phyloP scores from a whole-genome alignment of 1,140 invertebrate species.

The Aphidius ervi region DNA sequence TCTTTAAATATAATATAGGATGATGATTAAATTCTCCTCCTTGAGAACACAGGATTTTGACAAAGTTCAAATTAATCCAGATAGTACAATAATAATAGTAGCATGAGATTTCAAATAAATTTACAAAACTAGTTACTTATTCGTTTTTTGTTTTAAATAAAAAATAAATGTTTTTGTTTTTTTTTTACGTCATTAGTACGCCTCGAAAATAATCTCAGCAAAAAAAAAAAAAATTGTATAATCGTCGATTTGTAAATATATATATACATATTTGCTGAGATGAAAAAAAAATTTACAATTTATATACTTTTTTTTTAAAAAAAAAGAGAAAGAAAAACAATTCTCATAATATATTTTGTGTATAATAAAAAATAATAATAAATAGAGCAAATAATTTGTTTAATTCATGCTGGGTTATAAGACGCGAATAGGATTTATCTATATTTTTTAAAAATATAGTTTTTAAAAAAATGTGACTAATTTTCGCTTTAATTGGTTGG shows the following conservation, averaged over 20 bases:
- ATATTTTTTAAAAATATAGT: conserved; percentile 47
- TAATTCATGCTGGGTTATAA: conserved; percentile 40
- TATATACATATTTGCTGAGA: conserved; percentile 1
- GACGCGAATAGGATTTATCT: conserved; percentile 41
- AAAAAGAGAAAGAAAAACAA: conserved; percentile 9
- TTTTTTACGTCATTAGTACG: too few species aligned
- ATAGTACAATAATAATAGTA: too few species aligned
- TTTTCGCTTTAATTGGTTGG: conserved; percentile 38
- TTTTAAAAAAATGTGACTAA: conserved; percentile 52
- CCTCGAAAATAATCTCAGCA: neutral
- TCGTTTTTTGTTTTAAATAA: neutral
- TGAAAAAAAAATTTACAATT: conserved; percentile 7
- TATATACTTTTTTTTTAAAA: neutral
- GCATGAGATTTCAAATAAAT: too few species aligned
- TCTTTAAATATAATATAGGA: too few species aligned
- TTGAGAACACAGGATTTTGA: neutral
- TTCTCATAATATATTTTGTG: neutral
- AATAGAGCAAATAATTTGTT: conserved; percentile 45
- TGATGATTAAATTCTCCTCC: conserved; percentile 23
- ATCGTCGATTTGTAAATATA: conserved; percentile 1
- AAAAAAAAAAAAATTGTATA: too few species aligned
- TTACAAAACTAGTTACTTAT: too few species aligned
- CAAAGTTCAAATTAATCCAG: too few species aligned
- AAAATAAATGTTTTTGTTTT: too few species aligned
- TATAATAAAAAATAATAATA: conserved; percentile 39